These are phyloP conservation scores for Podarcis siculus DNA, from an alignment of 2,797 vertebrate genomes.

Conservation along the genomic window DNA sequence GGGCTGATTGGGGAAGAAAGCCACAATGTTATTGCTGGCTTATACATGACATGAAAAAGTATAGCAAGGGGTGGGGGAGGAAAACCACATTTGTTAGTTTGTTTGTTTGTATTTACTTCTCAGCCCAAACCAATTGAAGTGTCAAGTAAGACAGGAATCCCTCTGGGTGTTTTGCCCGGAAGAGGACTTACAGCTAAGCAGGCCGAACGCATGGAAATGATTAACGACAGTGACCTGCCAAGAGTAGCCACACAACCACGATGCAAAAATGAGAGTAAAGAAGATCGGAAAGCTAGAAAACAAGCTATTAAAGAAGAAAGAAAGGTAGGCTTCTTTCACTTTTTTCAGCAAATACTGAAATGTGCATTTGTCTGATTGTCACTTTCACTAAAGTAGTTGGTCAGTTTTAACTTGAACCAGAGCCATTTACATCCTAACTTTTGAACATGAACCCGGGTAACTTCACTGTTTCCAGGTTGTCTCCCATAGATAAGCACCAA, in stretches of 20 bases:
- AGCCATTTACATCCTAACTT: neutral
- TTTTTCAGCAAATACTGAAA: neutral
- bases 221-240: slow-evolving; percentile 89
- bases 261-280: slow-evolving; percentile 82
- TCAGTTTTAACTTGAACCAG: neutral
- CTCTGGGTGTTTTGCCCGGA: slow-evolving; percentile 85
- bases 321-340: slow-evolving; percentile 80
- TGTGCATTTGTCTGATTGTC: neutral
- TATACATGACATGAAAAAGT: neutral
- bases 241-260: slow-evolving; percentile 83
- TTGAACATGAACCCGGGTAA: neutral
- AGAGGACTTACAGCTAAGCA: slow-evolving; percentile 86
- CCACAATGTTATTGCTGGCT: neutral
- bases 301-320: slow-evolving; percentile 89
- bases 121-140: slow-evolving; percentile 86
- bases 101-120: slow-evolving; percentile 38
- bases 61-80: neutral
- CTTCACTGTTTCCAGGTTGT: neutral
- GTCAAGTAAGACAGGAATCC: slow-evolving; percentile 91
- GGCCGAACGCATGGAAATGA: slow-evolving; percentile 88
- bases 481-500: neutral
- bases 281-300: slow-evolving; percentile 88
- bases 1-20: neutral
- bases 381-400: neutral
- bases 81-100: neutral